These are phyloP conservation scores for Leptopilina boulardi DNA, from an alignment of 1,140 invertebrate species.

Conservation along the genomic window DNA sequence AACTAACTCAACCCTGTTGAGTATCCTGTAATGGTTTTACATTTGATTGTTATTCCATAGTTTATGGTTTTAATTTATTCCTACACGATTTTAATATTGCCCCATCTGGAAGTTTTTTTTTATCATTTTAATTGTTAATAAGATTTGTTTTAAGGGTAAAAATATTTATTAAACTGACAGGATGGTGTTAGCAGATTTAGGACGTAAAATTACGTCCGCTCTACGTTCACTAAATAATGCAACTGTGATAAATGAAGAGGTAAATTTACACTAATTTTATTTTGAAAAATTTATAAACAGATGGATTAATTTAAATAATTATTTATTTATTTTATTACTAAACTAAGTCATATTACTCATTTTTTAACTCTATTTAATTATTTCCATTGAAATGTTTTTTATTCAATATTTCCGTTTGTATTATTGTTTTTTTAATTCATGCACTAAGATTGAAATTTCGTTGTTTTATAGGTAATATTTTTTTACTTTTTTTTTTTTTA, in stretches of 20 bases:
- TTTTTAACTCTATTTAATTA: neutral
- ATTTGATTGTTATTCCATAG: too few species aligned
- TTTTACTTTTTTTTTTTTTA: slow-evolving; percentile 15
- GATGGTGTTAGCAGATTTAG: slow-evolving; percentile 99
- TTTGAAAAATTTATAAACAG: slow-evolving; percentile 60
- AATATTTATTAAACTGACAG: slow-evolving; percentile 67
- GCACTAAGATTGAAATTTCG: too few species aligned
- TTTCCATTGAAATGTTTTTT: neutral
- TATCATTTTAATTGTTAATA: slow-evolving; percentile 17
- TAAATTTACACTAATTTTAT: slow-evolving; percentile 70
- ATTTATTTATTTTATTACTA: neutral
- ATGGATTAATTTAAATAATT: slow-evolving; percentile 48
- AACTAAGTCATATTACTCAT: neutral
- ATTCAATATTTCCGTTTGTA: too few species aligned
- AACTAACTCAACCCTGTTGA: too few species aligned
- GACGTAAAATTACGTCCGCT: slow-evolving; percentile 98
- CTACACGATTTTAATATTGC: neutral
- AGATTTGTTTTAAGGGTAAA: slow-evolving; percentile 42
- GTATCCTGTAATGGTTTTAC: too few species aligned
- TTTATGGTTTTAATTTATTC: neutral
- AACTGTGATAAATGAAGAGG: slow-evolving; percentile 99
- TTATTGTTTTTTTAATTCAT: slow-evolving; percentile 21
- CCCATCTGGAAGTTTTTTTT: slow-evolving; percentile 5
- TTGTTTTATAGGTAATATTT: too few species aligned
- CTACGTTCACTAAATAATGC: slow-evolving; percentile 98